Evolutionary conservation across 2,888 invertebrate genomes (phyloP).

Genomic region (Leptura quadrifasciata): DNA sequence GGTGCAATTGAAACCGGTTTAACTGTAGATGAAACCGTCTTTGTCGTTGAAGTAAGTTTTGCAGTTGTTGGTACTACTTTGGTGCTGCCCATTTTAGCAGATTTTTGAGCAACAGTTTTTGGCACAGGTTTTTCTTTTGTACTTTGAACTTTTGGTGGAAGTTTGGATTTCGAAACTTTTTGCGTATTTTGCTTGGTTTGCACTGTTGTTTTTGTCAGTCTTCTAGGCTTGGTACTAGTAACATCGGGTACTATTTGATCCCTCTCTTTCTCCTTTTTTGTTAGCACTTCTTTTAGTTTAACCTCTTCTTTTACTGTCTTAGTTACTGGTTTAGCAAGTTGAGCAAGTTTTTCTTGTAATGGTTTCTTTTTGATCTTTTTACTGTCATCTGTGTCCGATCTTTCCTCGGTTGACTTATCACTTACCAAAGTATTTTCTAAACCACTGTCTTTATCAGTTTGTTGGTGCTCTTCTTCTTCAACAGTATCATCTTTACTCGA

Average conservation of each 20-base stretch:
- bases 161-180: slow-evolving; percentile 53
- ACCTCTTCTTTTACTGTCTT: slow-evolving; percentile 50
- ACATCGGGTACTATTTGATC: slow-evolving; percentile 73
- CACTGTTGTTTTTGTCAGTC: slow-evolving; percentile 56
- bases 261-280: slow-evolving; percentile 68
- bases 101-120: slow-evolving; percentile 52
- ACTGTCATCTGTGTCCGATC: slow-evolving; percentile 54
- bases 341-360: slow-evolving; percentile 45
- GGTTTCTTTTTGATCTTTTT: slow-evolving; percentile 44
- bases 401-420: slow-evolving; percentile 61
- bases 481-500: slow-evolving; percentile 93
- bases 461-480: slow-evolving; percentile 82
- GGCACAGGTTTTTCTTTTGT: slow-evolving; percentile 52
- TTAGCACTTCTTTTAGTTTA: slow-evolving; percentile 40
- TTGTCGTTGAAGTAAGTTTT: slow-evolving; percentile 45
- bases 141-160: slow-evolving; percentile 52
- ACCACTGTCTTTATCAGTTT: slow-evolving; percentile 60
- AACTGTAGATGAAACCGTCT: slow-evolving; percentile 11
- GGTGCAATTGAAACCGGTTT: slow-evolving; percentile 35
- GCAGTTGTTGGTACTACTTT: slow-evolving; percentile 9
- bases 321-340: slow-evolving; percentile 8
- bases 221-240: slow-evolving; percentile 61
- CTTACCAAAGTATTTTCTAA: slow-evolving; percentile 57
- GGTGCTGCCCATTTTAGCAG: slow-evolving; percentile 62
- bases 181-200: slow-evolving; percentile 56